These are phyloP conservation scores for Heteromurus nitidus DNA, from an alignment of 2,888 invertebrate species.

Conservation along the genomic window DNA sequence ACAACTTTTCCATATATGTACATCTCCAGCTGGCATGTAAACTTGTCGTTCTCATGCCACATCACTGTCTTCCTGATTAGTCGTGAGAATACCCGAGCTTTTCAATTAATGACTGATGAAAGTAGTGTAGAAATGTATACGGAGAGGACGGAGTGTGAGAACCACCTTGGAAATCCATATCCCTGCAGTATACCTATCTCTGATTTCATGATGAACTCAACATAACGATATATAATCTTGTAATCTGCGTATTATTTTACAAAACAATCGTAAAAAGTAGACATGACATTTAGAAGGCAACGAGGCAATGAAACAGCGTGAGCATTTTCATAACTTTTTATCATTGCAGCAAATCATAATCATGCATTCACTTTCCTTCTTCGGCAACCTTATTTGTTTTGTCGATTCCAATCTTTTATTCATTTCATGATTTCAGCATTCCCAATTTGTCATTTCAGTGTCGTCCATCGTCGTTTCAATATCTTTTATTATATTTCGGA, in stretches of 20 bases:
- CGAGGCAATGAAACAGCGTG: slow-evolving; percentile 34
- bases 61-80: neutral
- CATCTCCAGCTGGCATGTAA: slow-evolving; percentile 6
- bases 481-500: neutral
- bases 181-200: neutral
- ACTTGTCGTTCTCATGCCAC: slow-evolving; percentile 3
- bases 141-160: neutral
- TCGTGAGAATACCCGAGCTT: neutral
- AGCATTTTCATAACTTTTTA: slow-evolving; percentile 1
- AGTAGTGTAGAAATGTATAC: neutral
- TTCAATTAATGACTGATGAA: neutral
- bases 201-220: neutral
- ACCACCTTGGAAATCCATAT: neutral
- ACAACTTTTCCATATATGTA: too few species aligned
- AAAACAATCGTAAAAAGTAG: neutral
- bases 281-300: neutral
- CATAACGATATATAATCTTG: neutral
- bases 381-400: slow-evolving; percentile 20
- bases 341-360: neutral
- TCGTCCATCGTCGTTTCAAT: neutral
- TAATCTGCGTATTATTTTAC: neutral
- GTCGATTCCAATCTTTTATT: slow-evolving; percentile 22
- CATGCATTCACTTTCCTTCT: neutral
- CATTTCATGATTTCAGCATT: slow-evolving; percentile 3
- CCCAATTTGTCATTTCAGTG: neutral